Percentiles rank a stretch among this genome's conserved stretches.
These are phyloP conservation scores for Zenarchopterus dispar DNA, from an alignment of 2,797 vertebrate species.

Conservation along the genomic window DNA sequence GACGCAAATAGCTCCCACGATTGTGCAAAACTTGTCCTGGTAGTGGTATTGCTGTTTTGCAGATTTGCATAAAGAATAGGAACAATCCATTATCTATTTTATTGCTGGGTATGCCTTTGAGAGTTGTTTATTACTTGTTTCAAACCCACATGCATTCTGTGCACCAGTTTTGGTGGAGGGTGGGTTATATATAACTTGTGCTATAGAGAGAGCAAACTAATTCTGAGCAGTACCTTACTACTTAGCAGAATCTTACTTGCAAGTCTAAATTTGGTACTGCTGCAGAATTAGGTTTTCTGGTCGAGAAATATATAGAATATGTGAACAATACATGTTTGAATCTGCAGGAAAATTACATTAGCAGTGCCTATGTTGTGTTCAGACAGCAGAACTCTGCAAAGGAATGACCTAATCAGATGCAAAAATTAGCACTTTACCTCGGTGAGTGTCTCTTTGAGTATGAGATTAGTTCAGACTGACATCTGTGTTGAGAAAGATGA, in stretches of 20 bases:
- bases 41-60: constrained; percentile 42
- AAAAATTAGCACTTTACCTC: neutral
- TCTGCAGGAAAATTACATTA: constrained; percentile 11
- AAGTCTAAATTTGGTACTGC: too few species aligned
- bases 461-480: constrained; percentile 3
- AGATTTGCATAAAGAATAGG: constrained; percentile 39
- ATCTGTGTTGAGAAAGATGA: constrained; percentile 32
- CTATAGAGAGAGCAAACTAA: too few species aligned
- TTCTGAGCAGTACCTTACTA: too few species aligned
- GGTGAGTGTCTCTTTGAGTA: neutral
- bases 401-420: constrained; percentile 1
- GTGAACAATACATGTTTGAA: neutral
- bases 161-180: neutral
- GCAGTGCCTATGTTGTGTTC: neutral
- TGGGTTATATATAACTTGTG: too few species aligned
- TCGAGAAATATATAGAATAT: too few species aligned
- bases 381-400: constrained; percentile 10
- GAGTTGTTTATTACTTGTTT: neutral
- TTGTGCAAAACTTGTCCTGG: constrained; percentile 66
- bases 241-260: too few species aligned
- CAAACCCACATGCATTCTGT: neutral
- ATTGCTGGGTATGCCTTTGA: constrained; percentile 7
- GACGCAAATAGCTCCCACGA: constrained; percentile 58
- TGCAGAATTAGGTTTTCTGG: too few species aligned
- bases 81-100: constrained; percentile 8